A percentile compares a stretch with the other conserved stretches of the same genome.
Conservation (phyloP, 2,888 invertebrate genomes). For the Tanaodytes sp. region DNA sequence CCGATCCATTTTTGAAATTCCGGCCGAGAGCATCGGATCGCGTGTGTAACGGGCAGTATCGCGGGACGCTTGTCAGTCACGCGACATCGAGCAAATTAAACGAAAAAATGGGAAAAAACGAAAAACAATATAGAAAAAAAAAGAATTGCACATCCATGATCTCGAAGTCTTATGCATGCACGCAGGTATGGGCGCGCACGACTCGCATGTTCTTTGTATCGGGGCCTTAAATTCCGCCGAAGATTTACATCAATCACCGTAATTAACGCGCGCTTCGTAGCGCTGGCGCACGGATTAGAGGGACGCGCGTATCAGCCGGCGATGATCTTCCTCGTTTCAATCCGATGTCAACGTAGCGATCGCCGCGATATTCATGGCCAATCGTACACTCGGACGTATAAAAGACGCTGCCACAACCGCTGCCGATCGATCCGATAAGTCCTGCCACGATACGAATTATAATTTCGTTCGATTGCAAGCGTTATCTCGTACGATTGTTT, state of each 20-base stretch:
- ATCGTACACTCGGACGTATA: slow-evolving; percentile 12
- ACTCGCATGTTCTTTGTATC: slow-evolving; percentile 30
- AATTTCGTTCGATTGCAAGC: slow-evolving; percentile 25
- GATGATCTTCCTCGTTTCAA: slow-evolving; percentile 30
- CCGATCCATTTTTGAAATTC: no score
- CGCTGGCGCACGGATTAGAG: slow-evolving; percentile 65
- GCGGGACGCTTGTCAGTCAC: slow-evolving; percentile 42
- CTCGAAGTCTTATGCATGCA: slow-evolving; percentile 24
- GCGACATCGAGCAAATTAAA: slow-evolving; percentile 45
- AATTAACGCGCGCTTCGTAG: slow-evolving; percentile 68
- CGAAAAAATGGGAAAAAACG: slow-evolving; percentile 40
- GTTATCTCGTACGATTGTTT: slow-evolving; percentile 30
- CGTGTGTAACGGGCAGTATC: slow-evolving; percentile 39
- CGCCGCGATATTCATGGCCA: no score
- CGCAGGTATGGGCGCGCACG: slow-evolving; percentile 25
- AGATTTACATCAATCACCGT: slow-evolving; percentile 68
- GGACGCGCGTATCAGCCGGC: slow-evolving; percentile 38
- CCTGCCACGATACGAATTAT: slow-evolving; percentile 37
- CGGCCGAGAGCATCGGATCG: no score
- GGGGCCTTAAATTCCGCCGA: slow-evolving; percentile 62
- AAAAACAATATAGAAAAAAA: no score
- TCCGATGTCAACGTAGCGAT: slow-evolving; percentile 31
- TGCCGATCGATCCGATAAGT: slow-evolving; percentile 20
- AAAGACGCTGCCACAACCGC: slow-evolving; percentile 7
- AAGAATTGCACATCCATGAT: no score